Base-by-base conservation (phyloP, 2,113 vertebrate species). In the Hiodon tergisus region DNA sequence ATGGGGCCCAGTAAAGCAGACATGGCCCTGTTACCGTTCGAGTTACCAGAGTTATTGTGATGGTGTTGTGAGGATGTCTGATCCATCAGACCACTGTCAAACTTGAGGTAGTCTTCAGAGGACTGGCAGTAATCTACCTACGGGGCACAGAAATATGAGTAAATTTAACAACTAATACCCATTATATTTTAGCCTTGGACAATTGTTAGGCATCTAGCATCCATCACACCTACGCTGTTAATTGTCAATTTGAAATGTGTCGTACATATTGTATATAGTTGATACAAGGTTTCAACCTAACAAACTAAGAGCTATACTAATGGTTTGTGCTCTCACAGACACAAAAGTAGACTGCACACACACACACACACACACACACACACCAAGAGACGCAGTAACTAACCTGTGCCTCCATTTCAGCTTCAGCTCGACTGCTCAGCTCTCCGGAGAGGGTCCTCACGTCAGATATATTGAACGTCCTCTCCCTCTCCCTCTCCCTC, bases 51-150 rank as follows among this genome's bases (percentile, higher is more conserved):
- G 16, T 78, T 72, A 59, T 88, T 86, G 10, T 89, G 85, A 66
- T 87, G 80, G 1, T 90, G 85, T 74, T 89, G 91, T 2, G 86
- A 84, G 51, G 88, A 80, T 0, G 89, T 77, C 73, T 90, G 90
- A 10, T 91, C 89, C 83, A 91, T 83, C 14, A 92, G 81, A 79
- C 87, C 84, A 77, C 87, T 86, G 81, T 93, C 91, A 70, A 92
- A 91, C 70, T 92, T 91, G 7, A 93, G 88, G 89, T 91, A 93
- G 79, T 93, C 93, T 48, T 93, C 91, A 3, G 93, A 92, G 3
- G 94, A 92, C 58, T 92, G 90, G 81, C 94, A 94, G 86, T 90
- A 93, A 79, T 93, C 91, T 74, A 89, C 88, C 84, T 94, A 77
- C 13, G 65, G 14, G 76, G 14, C 78, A 13, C 58, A 66, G 53